Evolutionary conservation across 64 coral and sea anemone species (phyloP).

Genomic region (Porites australiensis): DNA sequence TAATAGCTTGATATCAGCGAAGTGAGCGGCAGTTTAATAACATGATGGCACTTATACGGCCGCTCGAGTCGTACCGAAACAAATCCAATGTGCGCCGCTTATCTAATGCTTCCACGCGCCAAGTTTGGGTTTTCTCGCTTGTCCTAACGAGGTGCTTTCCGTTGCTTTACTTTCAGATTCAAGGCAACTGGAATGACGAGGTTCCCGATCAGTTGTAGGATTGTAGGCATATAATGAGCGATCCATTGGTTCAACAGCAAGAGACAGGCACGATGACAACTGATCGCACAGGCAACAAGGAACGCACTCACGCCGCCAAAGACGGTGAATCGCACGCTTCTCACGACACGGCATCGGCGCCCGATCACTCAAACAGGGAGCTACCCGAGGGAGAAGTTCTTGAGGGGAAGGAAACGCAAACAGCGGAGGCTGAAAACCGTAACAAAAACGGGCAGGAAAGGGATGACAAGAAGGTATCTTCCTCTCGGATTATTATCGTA

Average conservation of each 20-base stretch:
- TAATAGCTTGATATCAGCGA: neutral
- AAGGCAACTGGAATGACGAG: slow-evolving; percentile 47
- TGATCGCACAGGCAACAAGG: slow-evolving; percentile 50
- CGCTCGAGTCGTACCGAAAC: neutral
- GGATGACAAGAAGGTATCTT: slow-evolving; percentile 57
- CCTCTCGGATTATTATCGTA: slow-evolving; percentile 29
- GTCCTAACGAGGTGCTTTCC: neutral
- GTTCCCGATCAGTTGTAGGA: slow-evolving; percentile 37
- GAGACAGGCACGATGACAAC: slow-evolving; percentile 54
- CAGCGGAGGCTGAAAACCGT: slow-evolving; percentile 37
- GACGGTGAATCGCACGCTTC: slow-evolving; percentile 44
- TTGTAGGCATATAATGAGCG: slow-evolving; percentile 60
- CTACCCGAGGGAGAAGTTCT: slow-evolving; percentile 25
- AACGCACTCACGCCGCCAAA: slow-evolving; percentile 26
- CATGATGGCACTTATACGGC: neutral
- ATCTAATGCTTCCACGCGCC: neutral
- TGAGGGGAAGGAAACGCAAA: slow-evolving; percentile 21
- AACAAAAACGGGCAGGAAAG: slow-evolving; percentile 57
- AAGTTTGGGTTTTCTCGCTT: neutral
- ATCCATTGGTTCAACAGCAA: slow-evolving; percentile 42
- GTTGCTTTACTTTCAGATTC: slow-evolving; percentile 43
- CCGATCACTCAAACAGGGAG: slow-evolving; percentile 39
- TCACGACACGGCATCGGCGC: slow-evolving; percentile 20
- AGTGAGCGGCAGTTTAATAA: neutral
- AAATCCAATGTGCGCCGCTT: neutral